Base-by-base conservation (phyloP, 92 coral and sea anemone genomes). In the Porites rus region DNA sequence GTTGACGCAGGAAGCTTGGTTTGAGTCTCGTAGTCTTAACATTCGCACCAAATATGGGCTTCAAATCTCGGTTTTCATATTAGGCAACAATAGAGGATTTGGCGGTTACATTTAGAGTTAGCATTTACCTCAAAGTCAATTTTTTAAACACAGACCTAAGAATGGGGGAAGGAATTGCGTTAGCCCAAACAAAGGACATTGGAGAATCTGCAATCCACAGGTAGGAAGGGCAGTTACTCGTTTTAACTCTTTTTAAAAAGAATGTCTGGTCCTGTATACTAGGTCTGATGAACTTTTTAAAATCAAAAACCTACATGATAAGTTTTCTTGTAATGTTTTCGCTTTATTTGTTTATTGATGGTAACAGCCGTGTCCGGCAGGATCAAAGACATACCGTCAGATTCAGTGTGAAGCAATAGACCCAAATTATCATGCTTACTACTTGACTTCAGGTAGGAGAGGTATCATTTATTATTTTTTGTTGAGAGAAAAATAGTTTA, bases 141-240 rank as follows among this genome's bases (percentile, higher is more conserved):
- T 51, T 8, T 28, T 78, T 53, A 25, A 43, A 22, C 67, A n/a
- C 63, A 96, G 98, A 7, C 98, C 98, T 6, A 24, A 83, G 74
- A 96, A 96, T 64, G 97, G 94, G 3, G 98, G 98, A 14, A 59
- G 60, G 53, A 12, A 72, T 10, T 96, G 98, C 77, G 70, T 78
- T 24, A 97, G 97, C 4, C 81, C 93, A 59, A 61, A 88, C 14
- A 86, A 86, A 80, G 95, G 97, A 54, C 82, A 92, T 16, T 92
- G 95, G 95, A 83, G 81, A 77, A 87, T 91, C 10, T 96, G 98
- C 72, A 96, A 96, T 81, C 78, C 93, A 19, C 88, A 94, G 90
- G 98, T 95, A 65, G 59, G 89, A 17, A 22, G 14, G 1, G 46
- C 46, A 38, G 46, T 38, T 38, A 38, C 46, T 38, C 46, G 46